phyloP scores from a whole-genome alignment of 1,140 invertebrate genomes.

The Leptoteleia sp. region DNA sequence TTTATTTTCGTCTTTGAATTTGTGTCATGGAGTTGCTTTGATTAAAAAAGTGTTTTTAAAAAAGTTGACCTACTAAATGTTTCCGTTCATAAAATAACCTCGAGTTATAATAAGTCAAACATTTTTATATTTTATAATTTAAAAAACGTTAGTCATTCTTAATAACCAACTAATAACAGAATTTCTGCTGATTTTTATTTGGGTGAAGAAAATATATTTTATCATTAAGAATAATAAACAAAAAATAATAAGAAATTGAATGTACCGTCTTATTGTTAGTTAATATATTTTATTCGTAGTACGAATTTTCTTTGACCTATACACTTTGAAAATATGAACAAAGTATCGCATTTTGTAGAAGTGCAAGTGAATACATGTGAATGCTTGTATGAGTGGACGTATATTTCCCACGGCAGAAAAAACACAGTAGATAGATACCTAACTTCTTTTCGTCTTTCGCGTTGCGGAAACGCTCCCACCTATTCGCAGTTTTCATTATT shows the following conservation, averaged over 20 bases:
- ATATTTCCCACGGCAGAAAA: constrained; percentile 44
- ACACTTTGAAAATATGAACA: constrained; percentile 7
- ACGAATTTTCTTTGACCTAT: constrained; percentile 19
- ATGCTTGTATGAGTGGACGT: constrained; percentile 47
- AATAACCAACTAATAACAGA: no score
- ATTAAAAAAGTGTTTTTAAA: constrained; percentile 24
- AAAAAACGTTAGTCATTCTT: no score
- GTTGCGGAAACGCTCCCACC: constrained; percentile 56
- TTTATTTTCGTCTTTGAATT: constrained; percentile 31
- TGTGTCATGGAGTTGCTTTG: constrained; percentile 23
- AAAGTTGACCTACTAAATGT: constrained; percentile 49
- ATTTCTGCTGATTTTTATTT: no score
- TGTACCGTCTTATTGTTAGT: no score
- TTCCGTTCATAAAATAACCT: constrained; percentile 33
- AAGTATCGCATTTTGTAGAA: constrained; percentile 17
- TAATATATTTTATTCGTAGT: constrained; percentile 24
- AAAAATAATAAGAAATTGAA: no score
- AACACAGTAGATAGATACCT: constrained; percentile 41
- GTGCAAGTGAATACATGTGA: constrained; percentile 36
- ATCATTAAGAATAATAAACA: no score
- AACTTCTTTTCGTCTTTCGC: constrained; percentile 64
- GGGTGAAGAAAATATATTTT: no score
- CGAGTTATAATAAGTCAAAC: constrained; percentile 28
- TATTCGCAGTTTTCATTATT: constrained; percentile 71
- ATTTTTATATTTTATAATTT: not conserved